A percentile compares a stretch with the other conserved stretches of the same genome.
Conservation (phyloP, 2,113 vertebrate genomes). For the Ceuthmochares aereus region DNA sequence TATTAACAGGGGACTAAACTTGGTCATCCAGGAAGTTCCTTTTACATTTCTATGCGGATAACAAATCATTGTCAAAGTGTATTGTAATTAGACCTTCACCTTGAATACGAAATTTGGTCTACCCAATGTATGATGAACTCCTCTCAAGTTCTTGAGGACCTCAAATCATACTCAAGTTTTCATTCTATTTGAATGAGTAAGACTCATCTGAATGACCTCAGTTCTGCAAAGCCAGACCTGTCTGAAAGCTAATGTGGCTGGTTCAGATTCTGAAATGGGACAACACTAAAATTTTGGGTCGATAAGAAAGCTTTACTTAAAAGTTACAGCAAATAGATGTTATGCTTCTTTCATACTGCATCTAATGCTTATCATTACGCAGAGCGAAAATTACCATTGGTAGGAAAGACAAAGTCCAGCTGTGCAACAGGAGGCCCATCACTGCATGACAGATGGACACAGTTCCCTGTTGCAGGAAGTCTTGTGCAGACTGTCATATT, state of each 20-base stretch:
- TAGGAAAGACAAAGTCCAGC: not conserved
- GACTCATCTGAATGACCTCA: not conserved
- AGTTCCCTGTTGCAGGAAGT: not conserved
- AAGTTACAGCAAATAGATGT: not conserved
- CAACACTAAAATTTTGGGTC: not conserved
- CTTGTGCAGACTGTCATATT: not conserved
- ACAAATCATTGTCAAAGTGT: not conserved
- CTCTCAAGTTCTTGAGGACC: not conserved
- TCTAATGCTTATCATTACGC: not conserved
- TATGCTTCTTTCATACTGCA: not conserved
- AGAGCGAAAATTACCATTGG: not conserved
- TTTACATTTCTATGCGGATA: not conserved
- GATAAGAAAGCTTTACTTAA: not conserved
- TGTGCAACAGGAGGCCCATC: not conserved
- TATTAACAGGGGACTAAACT: not conserved
- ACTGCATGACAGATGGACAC: rapidly evolving
- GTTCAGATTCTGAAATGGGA: not conserved
- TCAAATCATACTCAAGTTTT: not conserved
- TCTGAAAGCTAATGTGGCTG: not conserved
- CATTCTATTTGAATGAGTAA: not conserved
- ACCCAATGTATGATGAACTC: not conserved
- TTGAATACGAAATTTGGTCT: not conserved
- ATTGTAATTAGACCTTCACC: not conserved
- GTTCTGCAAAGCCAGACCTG: not conserved
- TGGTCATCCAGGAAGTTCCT: not conserved